Conservation (phyloP, 1,140 invertebrate genomes). For the Bombus waltoni region DNA sequence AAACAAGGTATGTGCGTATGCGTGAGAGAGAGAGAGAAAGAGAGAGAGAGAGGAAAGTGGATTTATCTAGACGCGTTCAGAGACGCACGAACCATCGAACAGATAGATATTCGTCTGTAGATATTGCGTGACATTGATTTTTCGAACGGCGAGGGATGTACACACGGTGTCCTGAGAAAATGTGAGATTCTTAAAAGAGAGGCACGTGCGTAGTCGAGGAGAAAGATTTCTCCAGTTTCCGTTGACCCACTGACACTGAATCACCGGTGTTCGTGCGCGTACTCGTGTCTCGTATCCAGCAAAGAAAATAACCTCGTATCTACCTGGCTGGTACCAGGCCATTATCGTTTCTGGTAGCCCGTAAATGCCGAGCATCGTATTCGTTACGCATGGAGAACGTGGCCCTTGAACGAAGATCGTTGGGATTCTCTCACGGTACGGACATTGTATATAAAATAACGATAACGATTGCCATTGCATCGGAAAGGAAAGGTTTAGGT, state of each 20-base stretch:
- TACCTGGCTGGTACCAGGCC: not conserved
- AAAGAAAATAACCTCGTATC: not conserved
- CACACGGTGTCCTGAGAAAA: not conserved
- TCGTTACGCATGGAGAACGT: not conserved
- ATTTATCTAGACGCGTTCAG: not conserved
- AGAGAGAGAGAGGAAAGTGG: not conserved
- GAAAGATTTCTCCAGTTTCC: slow-evolving; percentile 79
- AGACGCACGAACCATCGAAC: not conserved
- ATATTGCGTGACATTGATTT: not conserved
- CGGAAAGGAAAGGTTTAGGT: too few relatives aligned
- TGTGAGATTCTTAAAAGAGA: slow-evolving; percentile 43
- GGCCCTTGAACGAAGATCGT: not conserved
- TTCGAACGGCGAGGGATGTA: slow-evolving; percentile 6
- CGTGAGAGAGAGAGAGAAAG: too few relatives aligned
- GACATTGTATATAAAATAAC: not conserved
- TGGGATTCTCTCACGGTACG: not conserved
- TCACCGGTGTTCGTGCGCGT: slow-evolving; percentile 54
- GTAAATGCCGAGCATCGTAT: not conserved
- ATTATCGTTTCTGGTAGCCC: not conserved
- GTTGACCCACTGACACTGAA: slow-evolving; percentile 82
- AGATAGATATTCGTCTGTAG: not conserved
- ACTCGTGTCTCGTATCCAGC: slow-evolving; percentile 1
- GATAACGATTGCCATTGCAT: not conserved
- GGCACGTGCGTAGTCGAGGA: slow-evolving; percentile 58
- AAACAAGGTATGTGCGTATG: too few relatives aligned